phyloP scores from a whole-genome alignment of 2,113 vertebrate species.

The Scatophagus argus region DNA sequence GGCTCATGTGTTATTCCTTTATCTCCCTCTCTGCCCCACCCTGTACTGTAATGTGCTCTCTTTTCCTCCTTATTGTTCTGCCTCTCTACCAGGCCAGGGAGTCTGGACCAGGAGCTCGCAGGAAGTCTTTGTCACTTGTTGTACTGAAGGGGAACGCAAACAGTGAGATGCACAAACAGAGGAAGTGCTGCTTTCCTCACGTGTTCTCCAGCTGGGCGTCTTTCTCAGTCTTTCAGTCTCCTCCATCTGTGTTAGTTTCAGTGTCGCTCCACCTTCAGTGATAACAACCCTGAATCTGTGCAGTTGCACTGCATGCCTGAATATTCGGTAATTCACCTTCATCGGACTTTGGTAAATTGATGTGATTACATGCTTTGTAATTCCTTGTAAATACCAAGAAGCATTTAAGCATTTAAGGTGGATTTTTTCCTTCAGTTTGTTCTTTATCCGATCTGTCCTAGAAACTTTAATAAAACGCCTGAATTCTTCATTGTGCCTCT shows the following conservation, averaged over 20 bases:
- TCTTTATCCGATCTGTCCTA: accelerated
- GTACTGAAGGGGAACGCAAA: constrained; percentile 45
- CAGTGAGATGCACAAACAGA: constrained; percentile 57
- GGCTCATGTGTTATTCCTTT: constrained; percentile 8
- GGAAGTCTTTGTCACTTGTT: constrained; percentile 60
- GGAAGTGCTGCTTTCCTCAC: constrained; percentile 56
- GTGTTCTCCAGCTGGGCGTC: constrained; percentile 3
- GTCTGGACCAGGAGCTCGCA: constrained; percentile 36
- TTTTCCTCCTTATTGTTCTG: constrained; percentile 70
- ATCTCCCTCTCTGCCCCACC: constrained; percentile 26
- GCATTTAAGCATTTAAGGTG: neutral
- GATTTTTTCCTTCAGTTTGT: constrained; percentile 10
- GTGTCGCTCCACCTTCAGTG: neutral
- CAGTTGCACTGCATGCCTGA: neutral
- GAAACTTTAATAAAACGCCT: constrained; percentile 27
- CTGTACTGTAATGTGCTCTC: constrained; percentile 24
- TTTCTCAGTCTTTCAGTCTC: neutral
- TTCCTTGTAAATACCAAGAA: neutral
- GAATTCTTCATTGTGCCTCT: constrained; percentile 43
- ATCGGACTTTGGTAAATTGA: neutral
- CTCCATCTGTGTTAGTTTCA: neutral
- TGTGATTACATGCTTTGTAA: neutral
- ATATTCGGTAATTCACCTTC: neutral
- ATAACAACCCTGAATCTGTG: neutral
- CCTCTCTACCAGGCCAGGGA: constrained; percentile 16